Evolutionary conservation across 2,113 vertebrate genomes (phyloP).

Genomic region (Meriones unguiculatus): DNA sequence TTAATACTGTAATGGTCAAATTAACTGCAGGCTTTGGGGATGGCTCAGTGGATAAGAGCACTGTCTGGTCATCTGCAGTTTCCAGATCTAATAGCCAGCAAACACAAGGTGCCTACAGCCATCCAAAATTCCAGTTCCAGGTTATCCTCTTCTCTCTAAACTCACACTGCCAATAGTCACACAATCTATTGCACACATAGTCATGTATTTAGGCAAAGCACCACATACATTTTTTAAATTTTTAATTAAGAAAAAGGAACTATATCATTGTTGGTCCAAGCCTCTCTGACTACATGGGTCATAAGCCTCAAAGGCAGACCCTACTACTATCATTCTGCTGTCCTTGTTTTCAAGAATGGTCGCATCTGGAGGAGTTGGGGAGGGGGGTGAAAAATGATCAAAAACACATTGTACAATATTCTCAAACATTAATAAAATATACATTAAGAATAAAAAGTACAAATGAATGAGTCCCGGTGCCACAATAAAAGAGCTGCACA

Average conservation of each 20-base stretch:
- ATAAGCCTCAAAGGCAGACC: neutral
- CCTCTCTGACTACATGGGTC: neutral
- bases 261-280: neutral
- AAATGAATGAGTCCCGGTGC: neutral
- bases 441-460: neutral
- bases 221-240: neutral
- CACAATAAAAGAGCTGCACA: neutral
- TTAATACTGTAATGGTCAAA: neutral
- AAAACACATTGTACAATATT: neutral
- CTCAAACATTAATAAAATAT: neutral
- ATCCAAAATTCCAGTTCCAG: neutral
- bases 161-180: neutral
- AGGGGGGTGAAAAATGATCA: neutral
- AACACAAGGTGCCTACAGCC: neutral
- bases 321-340: neutral
- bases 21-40: neutral
- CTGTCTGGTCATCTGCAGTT: neutral
- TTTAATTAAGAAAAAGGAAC: neutral
- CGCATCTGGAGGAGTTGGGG: neutral
- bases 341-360: neutral
- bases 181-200: neutral
- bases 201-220: neutral
- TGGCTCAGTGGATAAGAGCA: neutral
- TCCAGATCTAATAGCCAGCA: neutral
- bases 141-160: neutral